A percentile compares a stretch with the other conserved stretches of the same genome.
Conservation (phyloP, 2,888 invertebrate genomes). For the Erebia ligea region DNA sequence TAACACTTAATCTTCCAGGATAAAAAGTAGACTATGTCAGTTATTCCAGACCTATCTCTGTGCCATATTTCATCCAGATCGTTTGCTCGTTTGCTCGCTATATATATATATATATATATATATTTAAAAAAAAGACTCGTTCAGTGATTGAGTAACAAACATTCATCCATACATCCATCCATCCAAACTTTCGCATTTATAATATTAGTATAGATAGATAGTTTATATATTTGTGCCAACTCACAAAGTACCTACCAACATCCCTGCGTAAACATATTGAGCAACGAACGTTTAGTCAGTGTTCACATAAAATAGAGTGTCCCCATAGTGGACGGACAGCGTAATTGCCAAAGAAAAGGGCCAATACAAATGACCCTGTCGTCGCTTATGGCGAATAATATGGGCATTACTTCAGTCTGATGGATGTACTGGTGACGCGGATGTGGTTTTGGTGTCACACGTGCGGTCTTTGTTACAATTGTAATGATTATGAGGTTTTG, state of each 20-base stretch:
- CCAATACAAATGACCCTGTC: conserved; percentile 50
- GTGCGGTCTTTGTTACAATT: conserved; percentile 11
- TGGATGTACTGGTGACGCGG: conserved; percentile 29
- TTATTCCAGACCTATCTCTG: too few relatives aligned
- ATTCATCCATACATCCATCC: too few relatives aligned
- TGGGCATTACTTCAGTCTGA: conserved; percentile 46
- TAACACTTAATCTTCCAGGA: too few relatives aligned
- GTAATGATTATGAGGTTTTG: not conserved
- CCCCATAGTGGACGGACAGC: conserved; percentile 35
- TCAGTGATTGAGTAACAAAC: too few relatives aligned
- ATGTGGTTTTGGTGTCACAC: conserved; percentile 24
- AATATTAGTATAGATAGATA: too few relatives aligned
- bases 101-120: too few relatives aligned
- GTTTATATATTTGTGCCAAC: not conserved
- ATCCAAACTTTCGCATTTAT: too few relatives aligned
- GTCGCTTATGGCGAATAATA: conserved; percentile 54
- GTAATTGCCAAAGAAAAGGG: conserved; percentile 56
- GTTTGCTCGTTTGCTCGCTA: too few relatives aligned
- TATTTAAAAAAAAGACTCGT: too few relatives aligned
- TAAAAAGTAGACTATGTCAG: too few relatives aligned
- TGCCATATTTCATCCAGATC: too few relatives aligned
- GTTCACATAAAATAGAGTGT: conserved; percentile 27
- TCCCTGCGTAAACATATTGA: conserved; percentile 18
- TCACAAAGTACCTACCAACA: conserved; percentile 11
- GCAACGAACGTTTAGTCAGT: conserved; percentile 15